A percentile compares a stretch with the other conserved stretches of the same genome.
phyloP scores from a whole-genome alignment of 2,797 vertebrate species.

The Bovichtus variegatus region DNA sequence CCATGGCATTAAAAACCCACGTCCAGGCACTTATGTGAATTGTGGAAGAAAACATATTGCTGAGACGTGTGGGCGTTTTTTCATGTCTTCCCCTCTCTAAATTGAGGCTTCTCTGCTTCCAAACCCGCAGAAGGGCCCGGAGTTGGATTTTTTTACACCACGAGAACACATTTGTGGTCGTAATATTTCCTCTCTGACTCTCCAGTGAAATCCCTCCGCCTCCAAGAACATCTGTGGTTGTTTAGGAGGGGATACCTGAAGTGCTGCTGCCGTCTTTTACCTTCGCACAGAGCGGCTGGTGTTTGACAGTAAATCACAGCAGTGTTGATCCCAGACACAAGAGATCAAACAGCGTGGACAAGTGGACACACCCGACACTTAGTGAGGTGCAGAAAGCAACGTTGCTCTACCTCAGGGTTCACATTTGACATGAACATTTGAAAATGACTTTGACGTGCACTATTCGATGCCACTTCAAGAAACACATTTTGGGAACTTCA shows the following conservation, averaged over 20 bases:
- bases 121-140: constrained; percentile 53
- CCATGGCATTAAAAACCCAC: constrained; percentile 30
- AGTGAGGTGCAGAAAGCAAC: neutral
- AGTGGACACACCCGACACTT: neutral
- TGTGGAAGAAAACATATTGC: constrained; percentile 34
- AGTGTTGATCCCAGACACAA: constrained; percentile 9
- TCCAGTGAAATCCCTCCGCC: constrained; percentile 35
- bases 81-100: constrained; percentile 31
- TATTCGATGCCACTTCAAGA: neutral
- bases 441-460: neutral
- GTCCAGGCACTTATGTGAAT: constrained; percentile 41
- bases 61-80: constrained; percentile 48
- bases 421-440: neutral
- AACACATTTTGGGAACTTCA: no score
- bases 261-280: constrained; percentile 28
- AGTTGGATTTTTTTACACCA: constrained; percentile 31
- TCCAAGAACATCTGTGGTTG: constrained; percentile 51
- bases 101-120: constrained; percentile 49
- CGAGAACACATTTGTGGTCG: constrained; percentile 60
- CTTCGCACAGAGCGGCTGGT: constrained; percentile 13
- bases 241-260: constrained; percentile 38
- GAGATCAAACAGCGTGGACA: neutral
- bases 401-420: neutral
- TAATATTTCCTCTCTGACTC: constrained; percentile 69
- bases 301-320: constrained; percentile 20